Evolutionary conservation across 2,113 vertebrate genomes (phyloP), one percentile per base, ranked within the genome.

Genomic region (Hydrolagus affinis): DNA sequence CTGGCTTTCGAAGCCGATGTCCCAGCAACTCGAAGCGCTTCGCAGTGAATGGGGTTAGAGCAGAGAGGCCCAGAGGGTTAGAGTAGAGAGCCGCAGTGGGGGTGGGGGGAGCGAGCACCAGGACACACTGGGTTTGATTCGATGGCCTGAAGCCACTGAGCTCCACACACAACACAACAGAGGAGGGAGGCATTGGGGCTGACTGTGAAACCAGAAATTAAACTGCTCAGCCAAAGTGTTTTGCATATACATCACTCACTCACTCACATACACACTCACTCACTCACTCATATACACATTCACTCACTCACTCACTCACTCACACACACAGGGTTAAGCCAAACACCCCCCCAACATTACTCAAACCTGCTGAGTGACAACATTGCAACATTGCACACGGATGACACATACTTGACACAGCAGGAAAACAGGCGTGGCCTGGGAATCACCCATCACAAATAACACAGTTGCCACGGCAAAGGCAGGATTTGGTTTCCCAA

Each of bases 371-470:
- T 83, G 78, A 83, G 78, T 83, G 78, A 83, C 32, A 68, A 83
- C 62, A 68, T 83, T 83, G 77, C 77, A 83, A 83, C 77, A 83
- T 83, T 80, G 59, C 77, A 80, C 77, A 80, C 23, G 28, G 77
- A 80, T 80, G 28, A 28, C 78, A 83, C 62, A 83, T 83, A 64
- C 78, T 19, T 10, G 21, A 32, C 78, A 68, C 57, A 66, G 78
- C 32, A 64, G 78, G 14, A 32, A 21, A 83, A 32, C 17, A 83
- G 78, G 78, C 78, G 78, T 60, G 66, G 78, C 9, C 78, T 83
- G 62, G 14, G 78, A 83, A 66, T 60, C 78, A 66, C 60, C 23
- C 62, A 64, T 83, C 78, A 64, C 66, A 83, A 83, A 83, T 83
- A 83, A 83, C 78, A 83, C 62, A 11, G 78, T 83, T 83, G 25